Evolutionary conservation across 2,888 invertebrate genomes (phyloP).

Genomic region (Rhaphigaster nebulosa): DNA sequence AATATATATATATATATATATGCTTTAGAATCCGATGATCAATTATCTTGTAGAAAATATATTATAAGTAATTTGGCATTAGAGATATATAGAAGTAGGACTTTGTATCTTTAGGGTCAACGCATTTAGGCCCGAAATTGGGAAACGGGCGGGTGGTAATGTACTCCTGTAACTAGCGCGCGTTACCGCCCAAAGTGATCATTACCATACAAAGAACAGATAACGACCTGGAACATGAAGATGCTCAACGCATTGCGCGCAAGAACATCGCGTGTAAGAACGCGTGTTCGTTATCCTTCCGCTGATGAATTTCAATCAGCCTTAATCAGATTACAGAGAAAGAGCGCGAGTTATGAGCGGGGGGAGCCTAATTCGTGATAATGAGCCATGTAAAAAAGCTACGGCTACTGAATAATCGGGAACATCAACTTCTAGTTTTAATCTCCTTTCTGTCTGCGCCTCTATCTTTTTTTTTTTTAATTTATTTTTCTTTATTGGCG

Average conservation of each 20-base stretch:
- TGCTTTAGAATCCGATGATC: background rate
- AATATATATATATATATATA: no score
- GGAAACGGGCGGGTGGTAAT: background rate
- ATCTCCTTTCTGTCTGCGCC: background rate
- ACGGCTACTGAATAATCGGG: background rate
- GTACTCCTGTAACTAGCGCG: background rate
- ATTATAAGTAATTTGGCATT: no score
- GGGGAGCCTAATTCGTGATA: constrained; percentile 19
- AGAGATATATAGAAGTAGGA: background rate
- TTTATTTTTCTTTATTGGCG: background rate
- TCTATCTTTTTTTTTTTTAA: background rate
- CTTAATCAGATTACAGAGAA: constrained; percentile 38
- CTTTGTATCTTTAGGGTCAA: background rate
- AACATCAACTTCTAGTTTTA: background rate
- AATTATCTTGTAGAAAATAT: background rate
- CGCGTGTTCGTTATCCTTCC: background rate
- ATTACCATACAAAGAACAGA: constrained; percentile 10
- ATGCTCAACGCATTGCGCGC: constrained; percentile 13
- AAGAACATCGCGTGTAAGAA: background rate
- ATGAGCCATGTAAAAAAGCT: constrained; percentile 18
- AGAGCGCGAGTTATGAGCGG: background rate
- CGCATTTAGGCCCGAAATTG: background rate
- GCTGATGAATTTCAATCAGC: constrained; percentile 29
- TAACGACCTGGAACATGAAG: constrained; percentile 12
- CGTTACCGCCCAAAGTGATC: background rate